Base-by-base conservation (phyloP, 2,113 vertebrate species). In the Myxocyprinus asiaticus region DNA sequence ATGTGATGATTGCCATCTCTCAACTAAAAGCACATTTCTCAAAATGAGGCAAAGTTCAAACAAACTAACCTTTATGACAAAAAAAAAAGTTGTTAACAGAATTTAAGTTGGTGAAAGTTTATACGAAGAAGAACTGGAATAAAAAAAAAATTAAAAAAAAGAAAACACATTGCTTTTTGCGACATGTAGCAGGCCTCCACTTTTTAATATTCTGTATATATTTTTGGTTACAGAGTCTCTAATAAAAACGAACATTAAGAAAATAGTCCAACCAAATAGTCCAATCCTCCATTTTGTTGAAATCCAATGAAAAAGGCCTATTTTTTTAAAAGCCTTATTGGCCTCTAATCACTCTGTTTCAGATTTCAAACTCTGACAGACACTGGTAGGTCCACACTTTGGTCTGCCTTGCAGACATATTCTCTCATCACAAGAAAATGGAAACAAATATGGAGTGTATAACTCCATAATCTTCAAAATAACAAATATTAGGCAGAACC, bases 361-460 rank as follows among this genome's bases (percentile, higher is more conserved):
- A 51, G 44, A 48, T 73, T 63, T 64, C 43, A 63, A 65, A 75
- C 47, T 44, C 53, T 67, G 45, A 69, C 64, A 59, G 66, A 69
- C 17, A 61, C 50, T 3, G n/a, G 55, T 50, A 67, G 42, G 59
- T 82, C 80, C 43, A 17, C 47, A 68, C 55, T 74, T 50, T 22
- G 43, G 81, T 82, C 84, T 85, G 81, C 78, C 65, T 85, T 82
- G 84, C 81, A 85, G 81, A 85, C 83, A 85, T 79, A 82, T 56
- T 56, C 11, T 72, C 48, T 67, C 42, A 14, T 71, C 62, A 45
- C 15, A 58, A 79, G 48, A 67, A 48, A 55, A 64, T 47, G 56
- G 11, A 77, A 58, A 6, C 43, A 56, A 44, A 53, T 55, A 64
- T 42, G 77, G 17, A 17, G 47, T 55, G 62, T 55, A 17, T 5